Percentiles rank a stretch among this genome's conserved stretches.
Conservation (phyloP, 23 tunicate species). For the Styela clava region DNA sequence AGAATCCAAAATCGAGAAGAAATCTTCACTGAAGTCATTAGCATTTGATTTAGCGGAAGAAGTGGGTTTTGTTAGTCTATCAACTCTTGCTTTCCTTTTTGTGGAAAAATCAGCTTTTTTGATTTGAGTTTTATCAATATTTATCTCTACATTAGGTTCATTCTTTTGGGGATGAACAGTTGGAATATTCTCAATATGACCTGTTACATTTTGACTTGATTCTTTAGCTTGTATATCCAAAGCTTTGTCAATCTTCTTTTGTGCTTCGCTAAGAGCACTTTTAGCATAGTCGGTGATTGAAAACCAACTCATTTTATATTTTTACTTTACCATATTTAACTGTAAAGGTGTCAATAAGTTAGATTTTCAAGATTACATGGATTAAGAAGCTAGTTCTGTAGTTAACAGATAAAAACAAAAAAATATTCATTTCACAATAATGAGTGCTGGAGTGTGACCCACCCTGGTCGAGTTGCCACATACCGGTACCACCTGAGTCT, state of each 20-base stretch:
- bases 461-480: no score
- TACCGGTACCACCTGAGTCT: no score
- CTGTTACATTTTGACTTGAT: slow-evolving; percentile 1
- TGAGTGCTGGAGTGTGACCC: no score
- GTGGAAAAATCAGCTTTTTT: neutral
- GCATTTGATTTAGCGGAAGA: neutral
- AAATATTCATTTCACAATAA: no score
- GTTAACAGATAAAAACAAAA: no score
- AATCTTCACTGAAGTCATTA: neutral
- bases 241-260: slow-evolving; percentile 88
- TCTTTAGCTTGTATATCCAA: slow-evolving; percentile 79
- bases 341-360: no score
- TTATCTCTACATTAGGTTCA: no score
- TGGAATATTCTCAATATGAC: no score
- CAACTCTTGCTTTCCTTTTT: neutral
- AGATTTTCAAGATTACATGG: no score
- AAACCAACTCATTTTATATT: slow-evolving; percentile 78
- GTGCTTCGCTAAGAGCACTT: slow-evolving; percentile 84
- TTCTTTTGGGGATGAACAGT: no score
- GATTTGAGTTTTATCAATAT: no score
- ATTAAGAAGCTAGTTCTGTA: no score
- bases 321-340: neutral
- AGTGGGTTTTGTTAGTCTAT: neutral
- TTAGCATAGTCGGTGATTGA: slow-evolving; percentile 62
- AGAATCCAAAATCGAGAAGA: neutral